Percentiles rank a stretch among this genome's conserved stretches.
Conservation (phyloP, 2,113 vertebrate genomes). For the Paradisaea rubra region DNA sequence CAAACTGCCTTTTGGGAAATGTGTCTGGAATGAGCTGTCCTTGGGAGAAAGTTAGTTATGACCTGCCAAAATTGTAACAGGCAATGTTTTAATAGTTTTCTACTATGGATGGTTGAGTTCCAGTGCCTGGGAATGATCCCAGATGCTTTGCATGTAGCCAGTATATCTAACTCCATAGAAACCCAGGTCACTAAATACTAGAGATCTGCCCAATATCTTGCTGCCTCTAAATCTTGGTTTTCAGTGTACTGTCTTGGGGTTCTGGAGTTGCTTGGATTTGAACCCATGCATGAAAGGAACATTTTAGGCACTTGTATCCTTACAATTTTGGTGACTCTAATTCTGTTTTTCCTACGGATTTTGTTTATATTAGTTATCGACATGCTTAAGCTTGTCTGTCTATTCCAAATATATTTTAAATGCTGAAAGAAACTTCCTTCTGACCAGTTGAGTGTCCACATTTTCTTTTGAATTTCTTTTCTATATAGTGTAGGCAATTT, state of each 20-base stretch:
- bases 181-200: background rate
- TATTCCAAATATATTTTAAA: background rate
- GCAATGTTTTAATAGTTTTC: conserved; percentile 14
- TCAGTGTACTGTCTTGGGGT: background rate
- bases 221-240: background rate
- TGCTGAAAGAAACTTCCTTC: background rate
- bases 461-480: background rate
- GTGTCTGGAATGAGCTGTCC: background rate
- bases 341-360: background rate
- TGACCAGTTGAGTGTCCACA: background rate
- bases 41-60: background rate
- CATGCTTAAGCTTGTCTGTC: background rate
- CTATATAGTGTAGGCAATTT: background rate
- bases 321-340: background rate
- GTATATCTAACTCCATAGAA: background rate
- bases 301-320: background rate
- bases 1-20: background rate
- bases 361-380: background rate
- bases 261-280: background rate
- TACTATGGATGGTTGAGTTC: background rate
- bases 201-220: background rate
- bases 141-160: background rate
- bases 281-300: background rate
- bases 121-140: conserved; percentile 7
- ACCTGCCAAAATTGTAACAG: conserved; percentile 19